Base-by-base conservation (phyloP, 2,113 vertebrate genomes). In the Platanista minor region DNA sequence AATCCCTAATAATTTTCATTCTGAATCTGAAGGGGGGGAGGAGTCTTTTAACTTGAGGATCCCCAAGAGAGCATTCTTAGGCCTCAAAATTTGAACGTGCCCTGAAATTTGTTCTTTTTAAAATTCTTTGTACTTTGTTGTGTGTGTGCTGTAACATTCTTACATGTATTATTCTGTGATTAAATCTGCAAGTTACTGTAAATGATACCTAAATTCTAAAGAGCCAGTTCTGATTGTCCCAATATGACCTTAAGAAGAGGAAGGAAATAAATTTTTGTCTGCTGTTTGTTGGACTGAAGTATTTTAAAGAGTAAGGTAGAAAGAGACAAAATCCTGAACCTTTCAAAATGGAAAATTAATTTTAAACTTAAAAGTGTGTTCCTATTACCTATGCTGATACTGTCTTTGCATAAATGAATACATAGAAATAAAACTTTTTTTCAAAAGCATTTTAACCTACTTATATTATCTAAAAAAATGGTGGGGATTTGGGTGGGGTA, bases 261-360 rank as follows among this genome's bases (percentile, higher is more conserved):
- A 75, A 93, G 74, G 23, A 57, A 88, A 94, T 96, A 95, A 96
- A 92, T 78, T 87, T 87, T 96, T 93, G 54, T 91, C 41, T 88
- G 67, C 64, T 96, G 8, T 92, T 87, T 97, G 87, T 97, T 97
- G 93, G 87, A 96, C 77, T 91, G n/a, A 96, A 91, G 52, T 94
- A 95, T 97, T 96, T 89, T 90, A 97, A 86, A 97, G 36, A 80
- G 67, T 92, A 90, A 87, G 29, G 25, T 72, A 71, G 41, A 92
- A 94, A 92, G n/a, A 89, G 36, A 97, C 46, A 92, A 96, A 95
- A 46, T 97, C 84, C 96, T 97, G 93, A 97, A 87, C 91, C 97
- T 96, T 98, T 97, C 96, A 96, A 97, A 97, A 90, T 96, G 59
- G 86, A 91, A 90, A 67, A 97, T 97, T 97, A 97, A 97, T 95